Evolutionary conservation across 2,797 vertebrate species (phyloP).

Genomic region (Tauraco hartlaubi): DNA sequence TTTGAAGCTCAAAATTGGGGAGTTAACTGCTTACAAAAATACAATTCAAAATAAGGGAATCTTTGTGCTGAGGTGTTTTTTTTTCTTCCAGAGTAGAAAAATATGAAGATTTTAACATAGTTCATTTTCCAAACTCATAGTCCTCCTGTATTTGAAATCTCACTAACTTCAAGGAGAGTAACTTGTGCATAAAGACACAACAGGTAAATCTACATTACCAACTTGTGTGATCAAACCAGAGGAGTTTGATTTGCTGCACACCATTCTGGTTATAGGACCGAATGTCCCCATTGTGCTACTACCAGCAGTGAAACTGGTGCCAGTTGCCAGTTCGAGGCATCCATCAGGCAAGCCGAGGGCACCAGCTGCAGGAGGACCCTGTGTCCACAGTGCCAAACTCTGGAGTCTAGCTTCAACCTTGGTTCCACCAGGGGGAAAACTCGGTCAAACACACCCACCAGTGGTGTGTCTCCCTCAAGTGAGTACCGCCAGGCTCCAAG

Average conservation of each 20-base stretch:
- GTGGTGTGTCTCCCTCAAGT: not conserved
- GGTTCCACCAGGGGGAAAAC: not conserved
- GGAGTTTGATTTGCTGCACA: not conserved
- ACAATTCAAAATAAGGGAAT: not conserved
- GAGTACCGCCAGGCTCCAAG: not conserved
- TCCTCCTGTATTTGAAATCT: not conserved
- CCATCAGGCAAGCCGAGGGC: not conserved
- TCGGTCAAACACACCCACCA: not conserved
- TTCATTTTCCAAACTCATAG: not conserved
- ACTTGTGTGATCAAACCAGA: rapidly evolving
- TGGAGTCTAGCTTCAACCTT: not conserved
- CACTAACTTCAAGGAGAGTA: not conserved
- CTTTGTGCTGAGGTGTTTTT: not conserved
- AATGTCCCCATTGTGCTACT: not conserved
- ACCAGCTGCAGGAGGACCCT: not conserved
- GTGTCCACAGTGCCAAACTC: rapidly evolving
- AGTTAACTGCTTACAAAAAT: constrained; percentile 23
- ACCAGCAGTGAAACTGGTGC: not conserved
- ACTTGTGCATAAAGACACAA: not conserved
- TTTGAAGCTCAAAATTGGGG: not conserved
- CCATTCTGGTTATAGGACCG: rapidly evolving
- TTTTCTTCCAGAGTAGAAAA: not conserved
- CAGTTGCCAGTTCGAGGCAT: not conserved
- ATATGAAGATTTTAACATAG: rapidly evolving
- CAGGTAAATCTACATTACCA: not conserved